Evolutionary conservation across 2,888 invertebrate species (phyloP).

Genomic region (Clanis bilineata): DNA sequence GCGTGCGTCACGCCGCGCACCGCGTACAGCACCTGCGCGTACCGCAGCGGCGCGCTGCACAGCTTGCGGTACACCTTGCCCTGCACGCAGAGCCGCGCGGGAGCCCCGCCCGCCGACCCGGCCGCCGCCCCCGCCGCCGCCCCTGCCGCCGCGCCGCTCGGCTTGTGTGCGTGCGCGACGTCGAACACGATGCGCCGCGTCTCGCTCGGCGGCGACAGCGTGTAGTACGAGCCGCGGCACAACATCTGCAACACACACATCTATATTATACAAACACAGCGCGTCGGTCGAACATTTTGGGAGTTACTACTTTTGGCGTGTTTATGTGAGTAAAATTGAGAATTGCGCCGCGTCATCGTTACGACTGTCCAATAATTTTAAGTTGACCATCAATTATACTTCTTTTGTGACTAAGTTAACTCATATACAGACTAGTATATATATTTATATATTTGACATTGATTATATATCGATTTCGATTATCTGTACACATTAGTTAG

Average conservation of each 20-base stretch:
- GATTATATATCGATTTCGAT: too few relatives aligned
- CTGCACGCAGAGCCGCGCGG: not conserved
- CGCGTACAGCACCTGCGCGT: constrained; percentile 14
- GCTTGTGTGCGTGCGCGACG: not conserved
- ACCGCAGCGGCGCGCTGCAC: constrained; percentile 1
- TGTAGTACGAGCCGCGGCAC: not conserved
- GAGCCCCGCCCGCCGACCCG: not conserved
- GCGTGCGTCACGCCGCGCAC: not conserved
- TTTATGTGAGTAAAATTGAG: too few relatives aligned
- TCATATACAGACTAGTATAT: too few relatives aligned
- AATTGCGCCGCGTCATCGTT: too few relatives aligned
- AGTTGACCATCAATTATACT: too few relatives aligned
- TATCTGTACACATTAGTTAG: too few relatives aligned
- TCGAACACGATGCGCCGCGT: constrained; percentile 2
- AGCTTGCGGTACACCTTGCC: constrained; percentile 18
- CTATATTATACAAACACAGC: too few relatives aligned
- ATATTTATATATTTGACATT: too few relatives aligned
- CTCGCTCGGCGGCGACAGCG: not conserved
- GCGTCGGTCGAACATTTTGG: too few relatives aligned
- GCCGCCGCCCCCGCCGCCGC: not conserved
- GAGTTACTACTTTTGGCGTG: too few relatives aligned
- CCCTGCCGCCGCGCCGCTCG: not conserved
- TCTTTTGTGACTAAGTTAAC: too few relatives aligned
- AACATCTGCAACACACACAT: not conserved
- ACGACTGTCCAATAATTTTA: too few relatives aligned